Percentiles rank a stretch among this genome's conserved stretches.
These are phyloP conservation scores for Sinonovacula constricta DNA, from an alignment of 1,140 invertebrate species.

Conservation along the genomic window DNA sequence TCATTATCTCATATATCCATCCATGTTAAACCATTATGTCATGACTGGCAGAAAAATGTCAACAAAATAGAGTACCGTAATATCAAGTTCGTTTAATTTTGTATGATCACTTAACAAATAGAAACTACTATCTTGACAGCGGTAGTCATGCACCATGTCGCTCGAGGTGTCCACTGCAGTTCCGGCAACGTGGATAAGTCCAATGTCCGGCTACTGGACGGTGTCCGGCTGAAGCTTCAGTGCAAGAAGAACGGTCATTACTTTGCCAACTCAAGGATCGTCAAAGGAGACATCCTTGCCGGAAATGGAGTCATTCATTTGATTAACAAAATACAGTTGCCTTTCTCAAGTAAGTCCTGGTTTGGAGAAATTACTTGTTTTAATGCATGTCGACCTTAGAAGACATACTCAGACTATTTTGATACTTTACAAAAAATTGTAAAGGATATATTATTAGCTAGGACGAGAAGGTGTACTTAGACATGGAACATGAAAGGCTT, in stretches of 20 bases:
- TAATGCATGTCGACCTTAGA: no score
- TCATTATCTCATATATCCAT: no score
- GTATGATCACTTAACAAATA: neutral
- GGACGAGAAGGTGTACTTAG: no score
- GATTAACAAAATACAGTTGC: constrained; percentile 81
- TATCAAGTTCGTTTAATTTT: no score
- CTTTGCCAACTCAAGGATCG: constrained; percentile 59
- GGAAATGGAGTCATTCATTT: constrained; percentile 78
- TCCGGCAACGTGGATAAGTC: constrained; percentile 61
- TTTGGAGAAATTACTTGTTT: no score
- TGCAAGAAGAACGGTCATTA: constrained; percentile 61
- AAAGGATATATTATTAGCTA: no score
- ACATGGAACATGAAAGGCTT: no score
- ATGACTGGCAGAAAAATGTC: no score
- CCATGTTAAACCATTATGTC: no score
- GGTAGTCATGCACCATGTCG: constrained; percentile 64
- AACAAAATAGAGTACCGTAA: no score
- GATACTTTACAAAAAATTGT: no score
- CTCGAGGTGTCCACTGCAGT: constrained; percentile 62
- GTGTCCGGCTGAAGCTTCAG: constrained; percentile 53
- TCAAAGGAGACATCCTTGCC: constrained; percentile 72
- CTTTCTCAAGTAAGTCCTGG: constrained; percentile 58
- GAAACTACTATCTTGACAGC: constrained; percentile 55
- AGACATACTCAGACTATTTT: no score
- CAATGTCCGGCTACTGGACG: constrained; percentile 61